Conservation (phyloP, 2,113 vertebrate genomes). For the Eptesicus fuscus region DNA sequence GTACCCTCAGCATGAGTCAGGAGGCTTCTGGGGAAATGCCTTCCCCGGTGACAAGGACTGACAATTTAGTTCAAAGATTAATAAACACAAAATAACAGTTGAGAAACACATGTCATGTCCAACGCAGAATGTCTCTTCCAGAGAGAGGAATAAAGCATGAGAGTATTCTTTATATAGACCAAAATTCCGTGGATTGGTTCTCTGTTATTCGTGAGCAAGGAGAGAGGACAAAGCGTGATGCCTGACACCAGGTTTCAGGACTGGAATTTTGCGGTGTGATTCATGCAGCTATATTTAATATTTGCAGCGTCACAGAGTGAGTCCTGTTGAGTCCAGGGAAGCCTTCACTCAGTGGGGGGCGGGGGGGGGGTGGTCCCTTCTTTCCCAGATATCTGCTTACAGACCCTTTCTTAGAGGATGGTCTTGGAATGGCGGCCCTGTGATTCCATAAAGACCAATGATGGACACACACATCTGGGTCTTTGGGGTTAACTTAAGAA, state of each 20-base stretch:
- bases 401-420: neutral
- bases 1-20: constrained; percentile 56
- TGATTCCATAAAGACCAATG: neutral
- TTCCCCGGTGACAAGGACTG: constrained; percentile 15
- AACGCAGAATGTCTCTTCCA: neutral
- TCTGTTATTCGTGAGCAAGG: constrained; percentile 43
- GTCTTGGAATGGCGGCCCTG: neutral
- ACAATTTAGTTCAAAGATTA: neutral
- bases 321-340: neutral
- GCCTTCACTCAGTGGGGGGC: neutral
- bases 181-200: neutral
- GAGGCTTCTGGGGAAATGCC: constrained; percentile 36
- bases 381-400: neutral
- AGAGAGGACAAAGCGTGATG: constrained; percentile 49
- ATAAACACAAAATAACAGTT: neutral
- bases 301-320: constrained; percentile 56
- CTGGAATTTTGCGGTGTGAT: constrained; percentile 59
- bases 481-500: neutral
- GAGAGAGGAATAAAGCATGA: neutral
- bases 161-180: neutral
- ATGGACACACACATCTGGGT: neutral
- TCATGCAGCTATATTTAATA: constrained; percentile 72
- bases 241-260: constrained; percentile 57
- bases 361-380: neutral
- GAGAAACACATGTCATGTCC: neutral